Evolutionary conservation across 2,888 invertebrate species (phyloP).

Genomic region (Philereme transversata): DNA sequence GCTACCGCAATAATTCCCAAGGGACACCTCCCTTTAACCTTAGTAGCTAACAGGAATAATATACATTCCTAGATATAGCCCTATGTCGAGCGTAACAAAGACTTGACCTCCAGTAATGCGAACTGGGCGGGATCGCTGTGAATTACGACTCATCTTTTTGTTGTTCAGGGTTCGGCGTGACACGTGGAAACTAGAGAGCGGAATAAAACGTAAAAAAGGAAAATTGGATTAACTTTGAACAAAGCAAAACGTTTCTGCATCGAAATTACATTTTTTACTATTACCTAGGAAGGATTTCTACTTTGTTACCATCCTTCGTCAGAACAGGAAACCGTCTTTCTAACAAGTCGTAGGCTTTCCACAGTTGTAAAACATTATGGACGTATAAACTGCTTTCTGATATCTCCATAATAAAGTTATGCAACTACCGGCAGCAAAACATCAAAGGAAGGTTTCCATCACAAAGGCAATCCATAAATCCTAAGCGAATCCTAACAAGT

Average conservation of each 20-base stretch:
- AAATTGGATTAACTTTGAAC: conserved; percentile 12
- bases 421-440: conserved; percentile 1
- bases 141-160: conserved; percentile 20
- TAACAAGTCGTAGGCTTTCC: too few relatives aligned
- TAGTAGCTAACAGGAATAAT: conserved; percentile 6
- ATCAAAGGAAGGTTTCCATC: conserved; percentile 7
- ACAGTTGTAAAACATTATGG: neutral
- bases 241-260: neutral
- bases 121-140: conserved; percentile 14
- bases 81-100: conserved; percentile 12
- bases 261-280: neutral
- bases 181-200: conserved; percentile 14
- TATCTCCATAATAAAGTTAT: conserved; percentile 1
- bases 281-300: neutral
- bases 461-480: conserved; percentile 10
- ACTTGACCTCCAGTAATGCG: conserved; percentile 15
- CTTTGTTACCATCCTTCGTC: too few relatives aligned
- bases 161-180: conserved; percentile 10
- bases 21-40: neutral
- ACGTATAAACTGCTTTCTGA: neutral
- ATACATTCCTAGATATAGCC: conserved; percentile 6
- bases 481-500: conserved; percentile 18
- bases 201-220: conserved; percentile 3
- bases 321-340: too few relatives aligned
- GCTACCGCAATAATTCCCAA: too few relatives aligned